These are phyloP conservation scores for Hymenopus coronatus DNA, from an alignment of 2,888 invertebrate species.

Conservation along the genomic window DNA sequence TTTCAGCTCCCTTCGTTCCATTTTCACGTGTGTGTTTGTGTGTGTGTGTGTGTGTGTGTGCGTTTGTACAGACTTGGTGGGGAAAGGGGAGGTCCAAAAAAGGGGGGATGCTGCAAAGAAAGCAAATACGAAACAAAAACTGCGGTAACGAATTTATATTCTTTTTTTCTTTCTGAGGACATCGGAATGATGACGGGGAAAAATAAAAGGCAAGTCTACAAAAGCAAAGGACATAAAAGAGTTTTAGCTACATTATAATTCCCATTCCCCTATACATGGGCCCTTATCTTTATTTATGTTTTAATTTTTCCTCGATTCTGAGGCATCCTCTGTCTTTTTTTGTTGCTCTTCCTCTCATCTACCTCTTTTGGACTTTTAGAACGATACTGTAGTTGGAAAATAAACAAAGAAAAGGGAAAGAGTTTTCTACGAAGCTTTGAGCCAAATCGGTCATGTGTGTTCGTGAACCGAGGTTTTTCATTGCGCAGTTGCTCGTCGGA, in stretches of 20 bases:
- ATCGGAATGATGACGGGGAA: background rate
- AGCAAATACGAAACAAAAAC: conserved; percentile 4
- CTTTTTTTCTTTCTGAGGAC: background rate
- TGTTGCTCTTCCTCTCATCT: background rate
- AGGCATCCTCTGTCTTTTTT: background rate
- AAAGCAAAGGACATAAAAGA: background rate
- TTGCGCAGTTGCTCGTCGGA: background rate
- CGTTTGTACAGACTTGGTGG: background rate
- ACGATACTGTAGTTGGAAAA: background rate
- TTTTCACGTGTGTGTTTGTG: background rate
- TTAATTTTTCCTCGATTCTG: conserved; percentile 1
- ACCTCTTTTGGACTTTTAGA: background rate
- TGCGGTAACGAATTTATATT: background rate
- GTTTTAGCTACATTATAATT: conserved; percentile 11
- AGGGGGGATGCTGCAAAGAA: background rate
- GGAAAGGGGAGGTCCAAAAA: background rate
- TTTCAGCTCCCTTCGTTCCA: background rate
- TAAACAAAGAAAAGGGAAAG: background rate
- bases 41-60: background rate
- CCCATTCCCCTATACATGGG: background rate
- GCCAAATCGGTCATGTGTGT: conserved; percentile 6
- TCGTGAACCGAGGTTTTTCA: background rate
- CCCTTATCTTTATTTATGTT: conserved; percentile 5
- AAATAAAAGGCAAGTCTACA: background rate
- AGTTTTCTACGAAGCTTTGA: background rate